Conservation (phyloP, 2,113 vertebrate species). For the Prietella phreatophila region DNA sequence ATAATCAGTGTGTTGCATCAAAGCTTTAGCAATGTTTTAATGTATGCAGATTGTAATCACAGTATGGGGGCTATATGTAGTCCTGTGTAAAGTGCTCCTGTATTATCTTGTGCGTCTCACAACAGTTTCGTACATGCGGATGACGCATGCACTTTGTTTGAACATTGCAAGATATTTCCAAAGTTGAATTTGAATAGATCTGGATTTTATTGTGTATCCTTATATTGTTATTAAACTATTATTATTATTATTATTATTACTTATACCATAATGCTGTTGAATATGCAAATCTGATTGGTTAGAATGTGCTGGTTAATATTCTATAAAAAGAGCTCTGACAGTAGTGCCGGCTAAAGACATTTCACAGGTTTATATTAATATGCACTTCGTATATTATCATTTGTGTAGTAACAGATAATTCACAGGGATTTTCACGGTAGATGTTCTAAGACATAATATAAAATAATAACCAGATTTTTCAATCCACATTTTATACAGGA, state of each 20-base stretch:
- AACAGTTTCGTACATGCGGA: not conserved
- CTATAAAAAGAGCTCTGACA: not conserved
- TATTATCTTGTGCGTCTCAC: not conserved
- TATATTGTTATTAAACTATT: not conserved
- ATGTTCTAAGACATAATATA: not conserved
- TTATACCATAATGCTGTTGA: not conserved
- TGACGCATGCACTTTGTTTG: not conserved
- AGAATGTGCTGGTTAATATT: not conserved
- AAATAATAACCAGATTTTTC: not conserved
- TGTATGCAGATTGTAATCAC: not conserved
- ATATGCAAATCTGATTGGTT: not conserved
- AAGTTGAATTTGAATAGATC: not conserved
- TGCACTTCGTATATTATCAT: not conserved
- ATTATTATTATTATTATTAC: not conserved
- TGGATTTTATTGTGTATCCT: not conserved
- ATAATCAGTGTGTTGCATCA: not conserved
- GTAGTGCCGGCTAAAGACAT: not conserved
- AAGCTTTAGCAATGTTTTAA: constrained; percentile 2
- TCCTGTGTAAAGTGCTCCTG: not conserved
- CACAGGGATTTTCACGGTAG: not conserved
- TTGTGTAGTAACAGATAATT: not conserved
- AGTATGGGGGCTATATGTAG: not conserved
- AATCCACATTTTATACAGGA: not conserved
- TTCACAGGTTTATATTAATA: not conserved
- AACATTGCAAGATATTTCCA: not conserved